Conservation (phyloP, 1,140 invertebrate species). For the Cheumatopsyche charites region DNA sequence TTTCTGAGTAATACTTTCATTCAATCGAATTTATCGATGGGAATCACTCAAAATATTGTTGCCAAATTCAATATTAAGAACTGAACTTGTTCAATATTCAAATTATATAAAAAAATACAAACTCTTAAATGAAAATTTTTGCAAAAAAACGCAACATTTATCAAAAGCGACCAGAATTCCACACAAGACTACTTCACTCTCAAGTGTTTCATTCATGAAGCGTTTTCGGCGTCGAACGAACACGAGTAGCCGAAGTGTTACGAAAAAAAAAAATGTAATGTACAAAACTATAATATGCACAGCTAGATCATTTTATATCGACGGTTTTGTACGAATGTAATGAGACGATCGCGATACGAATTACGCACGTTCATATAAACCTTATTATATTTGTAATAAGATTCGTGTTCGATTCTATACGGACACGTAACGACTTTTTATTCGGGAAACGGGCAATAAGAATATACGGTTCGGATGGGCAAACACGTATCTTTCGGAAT, state of each 20-base stretch:
- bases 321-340: background rate
- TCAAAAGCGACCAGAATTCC: too few species aligned
- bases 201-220: conserved; percentile 14
- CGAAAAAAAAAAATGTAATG: conserved; percentile 1
- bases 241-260: conserved; percentile 5
- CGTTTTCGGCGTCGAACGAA: background rate
- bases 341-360: conserved; percentile 6
- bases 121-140: too few species aligned
- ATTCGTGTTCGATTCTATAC: background rate
- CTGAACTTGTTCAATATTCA: too few species aligned
- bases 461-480: background rate
- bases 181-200: too few species aligned
- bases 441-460: background rate
- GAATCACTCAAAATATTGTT: too few species aligned
- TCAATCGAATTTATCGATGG: too few species aligned
- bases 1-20: too few species aligned
- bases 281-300: background rate
- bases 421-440: background rate
- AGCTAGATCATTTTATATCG: background rate
- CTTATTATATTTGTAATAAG: conserved; percentile 9
- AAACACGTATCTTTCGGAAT: conserved; percentile 17
- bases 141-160: too few species aligned
- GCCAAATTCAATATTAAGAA: too few species aligned
- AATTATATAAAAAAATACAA: too few species aligned
- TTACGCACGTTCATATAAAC: conserved; percentile 20